Evolutionary conservation across 2,888 invertebrate species (phyloP).

Genomic region (Pharmacophagus antenor): DNA sequence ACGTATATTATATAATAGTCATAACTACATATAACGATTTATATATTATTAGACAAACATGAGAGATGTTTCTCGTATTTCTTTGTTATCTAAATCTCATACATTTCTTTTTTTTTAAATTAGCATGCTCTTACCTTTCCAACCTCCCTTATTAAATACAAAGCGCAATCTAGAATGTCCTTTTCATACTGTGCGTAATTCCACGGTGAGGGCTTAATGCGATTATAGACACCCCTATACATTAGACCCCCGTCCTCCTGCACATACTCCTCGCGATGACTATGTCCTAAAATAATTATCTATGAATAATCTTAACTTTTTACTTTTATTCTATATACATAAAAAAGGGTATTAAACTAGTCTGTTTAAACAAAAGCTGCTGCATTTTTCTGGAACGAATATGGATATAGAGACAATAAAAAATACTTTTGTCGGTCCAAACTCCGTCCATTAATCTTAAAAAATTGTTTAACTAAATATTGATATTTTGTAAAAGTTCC

Average conservation of each 20-base stretch:
- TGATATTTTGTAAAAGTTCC: too few species aligned
- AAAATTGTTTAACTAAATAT: too few species aligned
- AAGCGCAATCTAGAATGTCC: constrained; percentile 88
- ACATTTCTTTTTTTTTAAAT: neutral
- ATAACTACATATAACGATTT: too few species aligned
- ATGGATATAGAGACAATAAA: too few species aligned
- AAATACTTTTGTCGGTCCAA: too few species aligned
- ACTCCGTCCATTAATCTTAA: too few species aligned
- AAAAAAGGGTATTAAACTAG: too few species aligned
- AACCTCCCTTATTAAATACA: constrained; percentile 86
- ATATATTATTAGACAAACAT: neutral
- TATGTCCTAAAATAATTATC: constrained; percentile 71
- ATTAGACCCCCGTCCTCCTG: constrained; percentile 93
- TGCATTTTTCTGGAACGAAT: too few species aligned
- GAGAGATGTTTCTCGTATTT: neutral
- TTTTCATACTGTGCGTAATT: constrained; percentile 94
- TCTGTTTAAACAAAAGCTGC: too few species aligned
- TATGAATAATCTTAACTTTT: neutral
- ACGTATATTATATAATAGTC: too few species aligned
- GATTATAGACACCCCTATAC: constrained; percentile 93
- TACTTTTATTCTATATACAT: too few species aligned
- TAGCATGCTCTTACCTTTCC: constrained; percentile 79
- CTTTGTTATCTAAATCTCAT: neutral
- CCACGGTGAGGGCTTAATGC: constrained; percentile 93
- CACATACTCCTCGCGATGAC: constrained; percentile 90